phyloP scores from a whole-genome alignment of 2,113 vertebrate genomes.

The Antennarius striatus region DNA sequence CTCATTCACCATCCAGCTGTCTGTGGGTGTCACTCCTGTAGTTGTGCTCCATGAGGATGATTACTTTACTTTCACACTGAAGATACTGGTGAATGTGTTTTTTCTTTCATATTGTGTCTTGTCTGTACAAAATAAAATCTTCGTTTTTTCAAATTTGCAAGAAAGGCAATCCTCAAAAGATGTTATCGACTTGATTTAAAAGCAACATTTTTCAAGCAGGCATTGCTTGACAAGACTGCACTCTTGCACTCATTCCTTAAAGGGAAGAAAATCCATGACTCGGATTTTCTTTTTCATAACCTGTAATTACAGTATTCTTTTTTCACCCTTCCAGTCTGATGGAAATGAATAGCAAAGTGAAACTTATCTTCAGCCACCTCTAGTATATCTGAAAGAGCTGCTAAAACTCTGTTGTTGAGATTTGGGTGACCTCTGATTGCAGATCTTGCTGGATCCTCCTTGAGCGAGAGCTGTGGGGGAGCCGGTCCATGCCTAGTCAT shows the following conservation, averaged over 20 bases:
- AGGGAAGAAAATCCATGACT: no score
- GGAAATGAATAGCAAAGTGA: no score
- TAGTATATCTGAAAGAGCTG: background rate
- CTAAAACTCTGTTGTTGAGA: constrained; percentile 81
- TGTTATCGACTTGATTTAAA: no score
- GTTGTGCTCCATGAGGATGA: constrained; percentile 18
- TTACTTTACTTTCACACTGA: constrained; percentile 12
- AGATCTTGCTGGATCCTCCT: constrained; percentile 75
- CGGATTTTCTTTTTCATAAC: no score
- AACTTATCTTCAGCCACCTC: background rate
- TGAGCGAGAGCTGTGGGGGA: constrained; percentile 65
- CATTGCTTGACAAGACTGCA: no score
- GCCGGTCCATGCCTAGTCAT: constrained; percentile 84
- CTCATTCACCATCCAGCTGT: constrained; percentile 47
- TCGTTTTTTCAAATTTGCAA: background rate
- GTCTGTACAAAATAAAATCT: background rate
- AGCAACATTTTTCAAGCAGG: no score
- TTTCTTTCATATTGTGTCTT: background rate
- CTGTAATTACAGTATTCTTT: no score
- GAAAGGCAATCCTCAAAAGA: no score
- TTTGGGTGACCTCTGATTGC: constrained; percentile 84
- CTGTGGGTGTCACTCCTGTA: constrained; percentile 6
- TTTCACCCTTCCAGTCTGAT: no score
- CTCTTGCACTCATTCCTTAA: no score
- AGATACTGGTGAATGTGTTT: background rate